phyloP scores from a whole-genome alignment of 2,888 invertebrate species.

The Actias luna region DNA sequence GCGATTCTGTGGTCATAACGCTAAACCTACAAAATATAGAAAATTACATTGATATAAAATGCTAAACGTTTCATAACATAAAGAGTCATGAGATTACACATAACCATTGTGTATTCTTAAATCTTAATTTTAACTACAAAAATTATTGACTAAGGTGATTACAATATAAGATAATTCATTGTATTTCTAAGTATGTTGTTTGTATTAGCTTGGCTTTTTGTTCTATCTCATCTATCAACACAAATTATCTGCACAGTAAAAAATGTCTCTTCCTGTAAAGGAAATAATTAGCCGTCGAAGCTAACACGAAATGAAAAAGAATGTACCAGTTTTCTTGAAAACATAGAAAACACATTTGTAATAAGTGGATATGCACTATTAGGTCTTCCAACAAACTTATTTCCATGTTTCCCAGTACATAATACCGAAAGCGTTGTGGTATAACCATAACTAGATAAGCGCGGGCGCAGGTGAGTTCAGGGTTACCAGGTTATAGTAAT shows the following conservation, averaged over 20 bases:
- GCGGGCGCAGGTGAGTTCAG: slow-evolving; percentile 34
- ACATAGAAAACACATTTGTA: not conserved
- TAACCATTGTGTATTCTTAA: no score
- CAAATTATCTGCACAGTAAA: not conserved
- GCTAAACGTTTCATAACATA: no score
- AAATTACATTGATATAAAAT: no score
- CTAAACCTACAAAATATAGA: no score
- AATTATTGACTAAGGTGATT: no score
- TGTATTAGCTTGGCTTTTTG: not conserved
- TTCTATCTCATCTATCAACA: not conserved
- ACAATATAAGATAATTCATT: not conserved
- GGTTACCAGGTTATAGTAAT: no score
- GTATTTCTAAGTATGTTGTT: not conserved
- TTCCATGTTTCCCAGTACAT: slow-evolving; percentile 26
- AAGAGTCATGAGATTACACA: no score
- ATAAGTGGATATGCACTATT: slow-evolving; percentile 22
- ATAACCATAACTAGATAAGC: slow-evolving; percentile 80
- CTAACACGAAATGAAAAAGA: not conserved
- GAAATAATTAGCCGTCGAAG: not conserved
- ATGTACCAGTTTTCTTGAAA: not conserved
- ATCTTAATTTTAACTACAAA: no score
- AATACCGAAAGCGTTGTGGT: slow-evolving; percentile 57
- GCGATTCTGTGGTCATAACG: no score
- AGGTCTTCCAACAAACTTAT: slow-evolving; percentile 47
- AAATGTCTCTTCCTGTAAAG: not conserved